Evolutionary conservation across 2,113 vertebrate genomes (phyloP), one percentile per base, ranked within the genome.

Genomic region (Daboia siamensis): DNA sequence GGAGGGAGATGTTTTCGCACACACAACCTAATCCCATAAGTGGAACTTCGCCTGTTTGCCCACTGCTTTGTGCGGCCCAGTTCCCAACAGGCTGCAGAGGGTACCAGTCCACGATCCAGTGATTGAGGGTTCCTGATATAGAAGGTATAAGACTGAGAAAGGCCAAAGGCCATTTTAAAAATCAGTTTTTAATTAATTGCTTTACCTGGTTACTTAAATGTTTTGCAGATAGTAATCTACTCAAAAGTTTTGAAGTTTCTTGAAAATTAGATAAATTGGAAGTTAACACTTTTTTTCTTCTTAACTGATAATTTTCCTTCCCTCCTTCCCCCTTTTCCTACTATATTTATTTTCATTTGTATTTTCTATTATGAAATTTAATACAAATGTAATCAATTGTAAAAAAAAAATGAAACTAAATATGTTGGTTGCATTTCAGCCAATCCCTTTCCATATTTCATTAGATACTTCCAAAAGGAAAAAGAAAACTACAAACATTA

Each of bases 211-310:
- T 86, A 93, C 87, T 86, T 93, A 93, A 96, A 94, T 96, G 91
- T 94, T 96, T 95, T 94, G 95, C 91, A 90, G 93, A 59, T 85
- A 74, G 93, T 94, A 89, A 95, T 90, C 93, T 96, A 94, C 91
- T 93, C 94, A 95, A 94, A 90, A 95, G 89, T 93, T 95, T 92
- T 94, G 93, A 91, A 96, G 89, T 11, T 92, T 69, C 64, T 69
- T 69, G 29, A 69, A 69, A 12, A n/a, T 69, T 69, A 69, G 4
- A 69, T n/a, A n/a, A 69, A 4, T 29, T 64, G 11, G 11, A 64
- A 64, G 12, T 69, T 51, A 51, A 51, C 48, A 51, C 48, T 51
- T 51, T 51, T 51, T 51, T 69, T n/a, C 64, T 69, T 69, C 29
- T 69, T 69, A 69, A 69, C 12, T 5, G 1, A 11, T 29, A 64